These are phyloP conservation scores for Tetheella fluctuosa DNA, from an alignment of 2,888 invertebrate species.

Conservation along the genomic window DNA sequence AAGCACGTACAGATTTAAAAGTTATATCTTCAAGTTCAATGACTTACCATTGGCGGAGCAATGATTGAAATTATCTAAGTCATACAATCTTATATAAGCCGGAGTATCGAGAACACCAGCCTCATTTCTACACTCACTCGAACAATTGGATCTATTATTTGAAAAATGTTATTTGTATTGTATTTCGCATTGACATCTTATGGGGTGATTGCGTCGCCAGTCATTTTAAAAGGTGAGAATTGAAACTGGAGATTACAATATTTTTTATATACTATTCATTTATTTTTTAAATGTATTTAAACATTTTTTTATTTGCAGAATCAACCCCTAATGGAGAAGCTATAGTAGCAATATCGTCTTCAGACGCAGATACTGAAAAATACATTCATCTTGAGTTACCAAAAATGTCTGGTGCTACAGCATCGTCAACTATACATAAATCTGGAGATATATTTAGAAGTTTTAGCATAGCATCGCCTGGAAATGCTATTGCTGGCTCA, in stretches of 20 bases:
- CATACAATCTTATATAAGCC: conserved; percentile 28
- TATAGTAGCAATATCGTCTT: conserved; percentile 60
- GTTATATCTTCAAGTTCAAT: conserved; percentile 8
- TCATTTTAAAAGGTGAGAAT: conserved; percentile 59
- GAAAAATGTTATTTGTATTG: conserved; percentile 22
- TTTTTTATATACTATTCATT: conserved; percentile 9
- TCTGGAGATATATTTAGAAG: conserved; percentile 36
- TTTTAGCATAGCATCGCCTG: conserved; percentile 51
- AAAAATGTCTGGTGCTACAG: not conserved
- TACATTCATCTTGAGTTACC: conserved; percentile 38
- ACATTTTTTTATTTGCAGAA: conserved; percentile 43
- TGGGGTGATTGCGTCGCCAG: conserved; percentile 42
- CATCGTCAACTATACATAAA: conserved; percentile 19
- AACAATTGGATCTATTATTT: conserved; percentile 17
- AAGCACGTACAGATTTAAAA: not conserved
- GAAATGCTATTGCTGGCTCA: conserved; percentile 46
- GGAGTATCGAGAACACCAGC: conserved; percentile 30
- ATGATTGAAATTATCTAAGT: conserved; percentile 13
- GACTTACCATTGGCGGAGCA: not conserved
- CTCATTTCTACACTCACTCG: conserved; percentile 26
- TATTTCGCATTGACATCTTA: conserved; percentile 25
- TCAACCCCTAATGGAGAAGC: conserved; percentile 60
- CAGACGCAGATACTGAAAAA: conserved; percentile 57
- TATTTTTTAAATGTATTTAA: conserved; percentile 1
- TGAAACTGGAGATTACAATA: conserved; percentile 2